Evolutionary conservation across 2,113 vertebrate genomes (phyloP).

Genomic region (Astatotilapia flaviijosephi): DNA sequence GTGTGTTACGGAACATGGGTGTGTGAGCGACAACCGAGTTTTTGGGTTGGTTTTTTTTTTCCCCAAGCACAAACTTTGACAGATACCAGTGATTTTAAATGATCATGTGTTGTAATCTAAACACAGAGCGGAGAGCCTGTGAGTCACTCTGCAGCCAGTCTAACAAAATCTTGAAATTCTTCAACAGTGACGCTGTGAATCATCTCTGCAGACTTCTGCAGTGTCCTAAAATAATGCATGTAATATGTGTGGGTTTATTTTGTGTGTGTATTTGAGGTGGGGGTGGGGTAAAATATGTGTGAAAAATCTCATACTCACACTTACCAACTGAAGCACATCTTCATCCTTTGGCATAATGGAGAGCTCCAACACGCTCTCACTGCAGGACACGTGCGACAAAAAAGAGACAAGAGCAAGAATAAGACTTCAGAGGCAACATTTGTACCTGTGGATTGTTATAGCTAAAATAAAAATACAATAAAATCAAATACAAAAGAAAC

Average conservation of each 20-base stretch:
- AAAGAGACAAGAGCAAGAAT: neutral
- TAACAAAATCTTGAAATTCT: slow-evolving; percentile 30
- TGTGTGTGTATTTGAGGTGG: neutral
- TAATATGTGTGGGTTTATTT: neutral
- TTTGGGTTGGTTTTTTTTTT: neutral
- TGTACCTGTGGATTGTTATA: neutral
- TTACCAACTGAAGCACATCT: slow-evolving; percentile 96
- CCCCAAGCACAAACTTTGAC: neutral
- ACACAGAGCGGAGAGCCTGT: slow-evolving; percentile 11
- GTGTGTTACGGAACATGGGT: neutral
- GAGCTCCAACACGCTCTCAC: slow-evolving; percentile 88
- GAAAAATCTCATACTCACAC: slow-evolving; percentile 55
- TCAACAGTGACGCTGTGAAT: neutral
- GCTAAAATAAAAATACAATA: neutral
- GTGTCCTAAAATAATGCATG: neutral
- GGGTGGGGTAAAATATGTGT: neutral
- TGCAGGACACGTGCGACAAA: slow-evolving; percentile 46
- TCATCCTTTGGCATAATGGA: slow-evolving; percentile 98
- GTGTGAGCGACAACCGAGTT: neutral
- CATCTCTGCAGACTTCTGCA: neutral
- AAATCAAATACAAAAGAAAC: neutral
- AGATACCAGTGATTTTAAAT: neutral
- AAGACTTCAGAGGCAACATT: neutral
- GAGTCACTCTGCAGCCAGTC: slow-evolving; percentile 24
- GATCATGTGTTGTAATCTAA: slow-evolving; percentile 28